Base-by-base conservation (phyloP, 1,140 invertebrate species). In the Cherax destructor region DNA sequence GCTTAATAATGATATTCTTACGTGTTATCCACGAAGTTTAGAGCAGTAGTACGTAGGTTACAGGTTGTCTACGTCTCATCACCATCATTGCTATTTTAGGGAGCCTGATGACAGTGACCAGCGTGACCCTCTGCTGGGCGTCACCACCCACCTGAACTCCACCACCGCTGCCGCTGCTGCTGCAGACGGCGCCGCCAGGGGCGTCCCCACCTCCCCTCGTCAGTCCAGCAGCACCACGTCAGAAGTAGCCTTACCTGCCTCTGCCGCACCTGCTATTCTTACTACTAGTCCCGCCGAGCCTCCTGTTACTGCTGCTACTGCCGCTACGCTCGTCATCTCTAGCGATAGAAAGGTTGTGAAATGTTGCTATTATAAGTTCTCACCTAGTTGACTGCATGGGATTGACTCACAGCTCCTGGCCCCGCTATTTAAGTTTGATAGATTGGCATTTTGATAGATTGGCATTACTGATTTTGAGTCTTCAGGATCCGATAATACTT, bases 21-120 rank as follows among this genome's bases (percentile, higher is more conserved):
- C 30, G 30, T 41, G 30, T 41, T 41, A 41, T 2, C 30, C 30
- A 41, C 30, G 30, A 41, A 41, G 30, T 41, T 41, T 41, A 41
- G 30, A 41, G 30, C 30, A 41, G 30, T 41, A 41, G 30, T 41
- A 41, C 30, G 2, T 41, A 41, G 30, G 30, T 41, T 41, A 41
- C 30, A 41, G 30, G 0, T 0, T 41, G 30, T 41, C 2, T 41
- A 41, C 30, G 30, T 41, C 30, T 41, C 11, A 56, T 56, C 52
- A 56, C 52, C 52, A 56, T 13, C 13, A 56, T 13, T 13, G 9
- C 52, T 56, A 1, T n/a, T 24, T 74, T 85, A 87, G 91, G 61
- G 79, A 61, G 7, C 21, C 47, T 50, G 86, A 86, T 18, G 91
- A 92, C 21, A 83, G 61, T 59, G 91, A 92, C n/a, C 91, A 92